Evolutionary conservation across 2,797 vertebrate species (phyloP), one percentile per base, ranked within the genome.

Genomic region (Sebastes aleutianus): DNA sequence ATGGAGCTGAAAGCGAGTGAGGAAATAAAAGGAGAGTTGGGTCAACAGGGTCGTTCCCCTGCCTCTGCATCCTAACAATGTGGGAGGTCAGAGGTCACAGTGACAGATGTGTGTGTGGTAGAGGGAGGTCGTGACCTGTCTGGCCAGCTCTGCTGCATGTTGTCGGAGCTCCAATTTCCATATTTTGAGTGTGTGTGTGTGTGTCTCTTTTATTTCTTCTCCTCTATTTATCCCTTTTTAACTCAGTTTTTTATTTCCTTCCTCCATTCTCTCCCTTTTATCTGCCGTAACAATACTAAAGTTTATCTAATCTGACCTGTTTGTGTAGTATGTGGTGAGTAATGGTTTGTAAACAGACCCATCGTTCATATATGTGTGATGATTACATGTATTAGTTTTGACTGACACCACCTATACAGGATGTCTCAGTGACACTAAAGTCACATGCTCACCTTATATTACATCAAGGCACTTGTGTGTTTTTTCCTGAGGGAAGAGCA

Each of bases 41-140:
- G 54, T 70, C 77, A 65, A 1, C 9, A 0, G 5, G 36, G 78
- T 27, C 8, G 18, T 10, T 66, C 47, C 69, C 39, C 70, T 18
- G 58, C 70, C 53, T 68, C 63, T 63, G 66, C 50, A 26, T 31
- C 70, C 69, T 53, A 62, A 71, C 50, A 79, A 34, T 20, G 54
- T 12, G 27, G 3, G 73, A 75, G 84, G 83, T 88, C 80, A 82
- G 31, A 85, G 91, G n/a, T 89, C 87, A 88, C 57, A 34, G 53
- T 68, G 70, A 64, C 85, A 83, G 73, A 58, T 86, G 88, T 77
- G 76, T 58, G 16, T 69, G 63, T 57, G 54, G 1, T 31, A 12
- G 58, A 43, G 20, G 18, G 76, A 79, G 74, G 83, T 78, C 57
- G 58, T 63, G 79, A 88, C 84, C 85, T 76, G 78, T 86, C 85